Evolutionary conservation across 35 echinoderm and acorn worm species (phyloP).

Genomic region (Acanthaster planci): DNA sequence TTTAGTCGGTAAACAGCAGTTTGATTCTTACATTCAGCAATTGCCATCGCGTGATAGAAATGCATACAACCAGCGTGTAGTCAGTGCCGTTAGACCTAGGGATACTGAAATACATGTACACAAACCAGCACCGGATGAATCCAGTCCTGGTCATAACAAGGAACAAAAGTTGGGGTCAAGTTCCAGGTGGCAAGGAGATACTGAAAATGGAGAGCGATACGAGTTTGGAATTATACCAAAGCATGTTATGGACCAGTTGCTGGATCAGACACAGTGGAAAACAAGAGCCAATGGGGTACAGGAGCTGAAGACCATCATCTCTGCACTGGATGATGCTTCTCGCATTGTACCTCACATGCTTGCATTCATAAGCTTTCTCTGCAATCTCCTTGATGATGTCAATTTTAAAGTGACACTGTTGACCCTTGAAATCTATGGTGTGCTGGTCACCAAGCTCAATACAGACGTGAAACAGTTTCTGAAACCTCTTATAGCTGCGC

Average conservation of each 20-base stretch:
- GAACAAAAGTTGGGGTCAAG: not conserved
- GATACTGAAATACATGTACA: slow-evolving; percentile 15
- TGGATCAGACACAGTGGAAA: slow-evolving; percentile 84
- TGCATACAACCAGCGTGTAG: slow-evolving; percentile 55
- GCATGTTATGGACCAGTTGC: slow-evolving; percentile 65
- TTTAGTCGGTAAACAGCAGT: slow-evolving; percentile 72
- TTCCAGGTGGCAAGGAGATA: slow-evolving; percentile 3
- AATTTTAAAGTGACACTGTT: slow-evolving; percentile 91
- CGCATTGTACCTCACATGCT: slow-evolving; percentile 69
- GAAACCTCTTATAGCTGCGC: slow-evolving; percentile 73
- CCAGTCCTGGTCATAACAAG: slow-evolving; percentile 17
- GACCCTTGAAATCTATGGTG: slow-evolving; percentile 81
- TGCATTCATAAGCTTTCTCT: slow-evolving; percentile 87
- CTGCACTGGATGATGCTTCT: slow-evolving; percentile 46
- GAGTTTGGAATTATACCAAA: slow-evolving; percentile 75
- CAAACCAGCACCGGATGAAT: slow-evolving; percentile 36
- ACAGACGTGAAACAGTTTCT: slow-evolving; percentile 80
- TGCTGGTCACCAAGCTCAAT: slow-evolving; percentile 75
- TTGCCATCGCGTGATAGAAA: slow-evolving; percentile 60
- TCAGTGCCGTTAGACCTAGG: slow-evolving; percentile 32
- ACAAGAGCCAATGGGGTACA: slow-evolving; percentile 73
- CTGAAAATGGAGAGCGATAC: slow-evolving; percentile 31
- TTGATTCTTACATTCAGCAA: slow-evolving; percentile 64
- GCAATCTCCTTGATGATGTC: slow-evolving; percentile 88
- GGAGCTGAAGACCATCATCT: slow-evolving; percentile 68